These are phyloP conservation scores for Caenorhabditis imperialis DNA, from an alignment of 2,888 invertebrate species.

Conservation along the genomic window DNA sequence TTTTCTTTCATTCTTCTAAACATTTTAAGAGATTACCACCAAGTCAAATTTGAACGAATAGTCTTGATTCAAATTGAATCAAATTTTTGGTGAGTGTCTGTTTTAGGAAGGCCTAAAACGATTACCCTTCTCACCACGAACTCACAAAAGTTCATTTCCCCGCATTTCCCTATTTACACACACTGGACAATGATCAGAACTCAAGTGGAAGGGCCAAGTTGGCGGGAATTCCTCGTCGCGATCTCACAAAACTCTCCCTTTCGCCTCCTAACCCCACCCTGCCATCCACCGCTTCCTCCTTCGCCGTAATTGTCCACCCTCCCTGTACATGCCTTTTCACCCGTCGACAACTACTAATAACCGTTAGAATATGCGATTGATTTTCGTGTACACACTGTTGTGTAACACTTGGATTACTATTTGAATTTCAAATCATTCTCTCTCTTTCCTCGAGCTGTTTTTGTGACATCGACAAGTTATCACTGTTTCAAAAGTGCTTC, in stretches of 20 bases:
- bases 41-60: too few species aligned
- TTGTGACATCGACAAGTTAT: too few species aligned
- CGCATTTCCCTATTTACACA: constrained; percentile 24
- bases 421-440: constrained; percentile 10
- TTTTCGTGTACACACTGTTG: too few species aligned
- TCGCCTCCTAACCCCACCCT: background rate
- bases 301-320: constrained; percentile 14
- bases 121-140: too few species aligned
- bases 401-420: constrained; percentile 17
- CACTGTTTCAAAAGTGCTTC: too few species aligned
- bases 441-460: too few species aligned
- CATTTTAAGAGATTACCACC: too few species aligned
- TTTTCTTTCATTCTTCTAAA: too few species aligned
- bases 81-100: too few species aligned
- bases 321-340: constrained; percentile 2
- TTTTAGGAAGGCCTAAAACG: too few species aligned
- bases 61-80: too few species aligned
- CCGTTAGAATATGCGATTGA: constrained; percentile 17
- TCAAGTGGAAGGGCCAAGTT: constrained; percentile 38
- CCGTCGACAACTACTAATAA: constrained; percentile 41
- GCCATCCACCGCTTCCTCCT: constrained; percentile 5
- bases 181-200: constrained; percentile 47
- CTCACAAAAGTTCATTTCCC: too few species aligned
- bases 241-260: constrained; percentile 23
- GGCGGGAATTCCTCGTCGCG: background rate